phyloP scores from a whole-genome alignment of 2,888 invertebrate species.

The Eurois occulta region DNA sequence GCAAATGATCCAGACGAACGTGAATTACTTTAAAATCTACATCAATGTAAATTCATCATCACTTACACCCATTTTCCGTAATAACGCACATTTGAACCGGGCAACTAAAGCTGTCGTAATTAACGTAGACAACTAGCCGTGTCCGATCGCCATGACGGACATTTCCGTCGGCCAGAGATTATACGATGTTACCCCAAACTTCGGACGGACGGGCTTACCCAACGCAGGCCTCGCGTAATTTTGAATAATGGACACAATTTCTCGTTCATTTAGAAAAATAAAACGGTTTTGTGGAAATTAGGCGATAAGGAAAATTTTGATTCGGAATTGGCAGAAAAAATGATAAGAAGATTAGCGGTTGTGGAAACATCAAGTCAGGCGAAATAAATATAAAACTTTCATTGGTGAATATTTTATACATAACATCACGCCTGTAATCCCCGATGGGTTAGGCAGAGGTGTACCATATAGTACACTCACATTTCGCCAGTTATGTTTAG shows the following conservation, averaged over 20 bases:
- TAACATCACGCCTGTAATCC: no score
- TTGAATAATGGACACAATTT: slow-evolving; percentile 49
- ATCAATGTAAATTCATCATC: background rate
- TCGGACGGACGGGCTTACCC: slow-evolving; percentile 36
- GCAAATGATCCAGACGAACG: background rate
- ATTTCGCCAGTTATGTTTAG: no score
- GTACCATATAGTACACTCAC: no score
- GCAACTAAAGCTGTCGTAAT: slow-evolving; percentile 53
- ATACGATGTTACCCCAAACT: slow-evolving; percentile 50
- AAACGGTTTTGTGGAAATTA: slow-evolving; percentile 43
- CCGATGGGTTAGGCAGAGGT: no score
- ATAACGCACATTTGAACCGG: slow-evolving; percentile 32
- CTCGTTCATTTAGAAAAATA: slow-evolving; percentile 42
- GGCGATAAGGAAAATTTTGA: slow-evolving; percentile 49
- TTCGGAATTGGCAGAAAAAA: slow-evolving; percentile 30
- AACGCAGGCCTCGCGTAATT: slow-evolving; percentile 48
- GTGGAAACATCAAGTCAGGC: background rate
- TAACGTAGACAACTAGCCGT: slow-evolving; percentile 62
- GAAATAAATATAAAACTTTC: slow-evolving; percentile 4
- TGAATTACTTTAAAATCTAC: background rate
- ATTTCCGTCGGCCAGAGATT: slow-evolving; percentile 55
- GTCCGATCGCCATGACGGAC: slow-evolving; percentile 62
- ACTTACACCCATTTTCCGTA: slow-evolving; percentile 33
- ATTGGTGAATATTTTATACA: background rate
- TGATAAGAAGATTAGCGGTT: slow-evolving; percentile 30